These are phyloP conservation scores for Emydura subglobosa DNA, from an alignment of 2,113 vertebrate species.

Conservation along the genomic window DNA sequence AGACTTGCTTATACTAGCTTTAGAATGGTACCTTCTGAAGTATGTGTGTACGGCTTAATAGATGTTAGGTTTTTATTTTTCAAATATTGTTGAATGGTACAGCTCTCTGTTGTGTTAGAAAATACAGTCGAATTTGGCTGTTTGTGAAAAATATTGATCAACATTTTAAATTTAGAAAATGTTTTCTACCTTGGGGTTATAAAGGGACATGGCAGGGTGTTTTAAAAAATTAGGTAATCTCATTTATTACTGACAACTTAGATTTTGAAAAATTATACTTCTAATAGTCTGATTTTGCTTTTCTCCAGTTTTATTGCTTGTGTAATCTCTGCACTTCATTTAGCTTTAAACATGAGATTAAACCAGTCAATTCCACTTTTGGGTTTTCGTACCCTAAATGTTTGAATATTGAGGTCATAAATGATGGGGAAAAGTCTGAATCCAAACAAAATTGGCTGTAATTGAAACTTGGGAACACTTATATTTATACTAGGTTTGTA, in stretches of 20 bases:
- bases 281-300: neutral
- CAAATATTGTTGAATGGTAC: neutral
- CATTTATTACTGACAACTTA: neutral
- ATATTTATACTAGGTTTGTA: neutral
- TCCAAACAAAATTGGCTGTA: neutral
- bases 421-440: neutral
- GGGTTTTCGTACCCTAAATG: neutral
- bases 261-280: neutral
- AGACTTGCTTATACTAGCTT: neutral
- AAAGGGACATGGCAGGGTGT: neutral
- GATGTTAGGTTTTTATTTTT: neutral
- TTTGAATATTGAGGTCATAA: neutral
- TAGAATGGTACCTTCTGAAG: neutral
- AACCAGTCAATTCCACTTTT: neutral
- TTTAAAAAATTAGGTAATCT: neutral
- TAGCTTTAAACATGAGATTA: neutral
- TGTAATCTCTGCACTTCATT: neutral
- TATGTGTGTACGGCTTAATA: neutral
- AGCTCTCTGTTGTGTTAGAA: constrained; percentile 5
- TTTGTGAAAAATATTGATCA: neutral
- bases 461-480: neutral
- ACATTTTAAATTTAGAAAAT: neutral
- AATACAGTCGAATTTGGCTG: neutral
- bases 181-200: neutral
- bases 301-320: neutral